Percentiles rank a stretch among this genome's conserved stretches.
Conservation (phyloP, 2,888 invertebrate species). For the Gnatocerus cornutus region DNA sequence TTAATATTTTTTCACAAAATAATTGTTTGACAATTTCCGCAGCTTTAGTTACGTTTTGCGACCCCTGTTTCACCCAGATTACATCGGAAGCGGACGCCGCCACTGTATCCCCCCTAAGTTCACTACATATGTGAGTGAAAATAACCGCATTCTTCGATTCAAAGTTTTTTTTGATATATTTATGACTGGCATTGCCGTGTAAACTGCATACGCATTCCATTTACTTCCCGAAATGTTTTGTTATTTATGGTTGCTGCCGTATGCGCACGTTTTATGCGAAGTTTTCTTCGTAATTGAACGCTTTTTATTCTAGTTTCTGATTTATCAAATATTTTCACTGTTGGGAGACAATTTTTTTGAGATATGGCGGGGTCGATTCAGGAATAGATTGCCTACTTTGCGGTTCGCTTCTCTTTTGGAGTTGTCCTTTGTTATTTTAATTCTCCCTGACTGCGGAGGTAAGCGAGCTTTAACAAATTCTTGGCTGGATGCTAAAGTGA, state of each 20-base stretch:
- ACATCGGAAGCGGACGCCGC: conserved; percentile 34
- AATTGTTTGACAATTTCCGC: conserved; percentile 26
- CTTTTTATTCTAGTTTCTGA: too few species aligned
- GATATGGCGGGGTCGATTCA: conserved; percentile 56
- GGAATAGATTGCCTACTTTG: conserved; percentile 64
- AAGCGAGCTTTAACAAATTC: conserved; percentile 50
- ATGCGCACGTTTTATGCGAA: conserved; percentile 62
- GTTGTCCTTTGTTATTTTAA: conserved; percentile 57
- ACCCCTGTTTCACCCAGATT: conserved; percentile 13
- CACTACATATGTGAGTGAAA: conserved; percentile 62
- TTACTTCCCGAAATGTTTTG: conserved; percentile 62
- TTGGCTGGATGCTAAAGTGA: conserved; percentile 45
- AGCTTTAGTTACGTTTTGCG: conserved; percentile 1
- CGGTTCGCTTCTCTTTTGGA: conserved; percentile 63
- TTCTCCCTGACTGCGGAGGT: conserved; percentile 52
- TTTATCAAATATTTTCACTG: not conserved
- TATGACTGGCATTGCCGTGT: conserved; percentile 61
- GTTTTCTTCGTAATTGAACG: conserved; percentile 55
- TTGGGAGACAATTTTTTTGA: conserved; percentile 23
- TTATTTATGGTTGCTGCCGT: conserved; percentile 64
- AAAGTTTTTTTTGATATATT: conserved; percentile 63
- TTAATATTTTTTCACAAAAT: conserved; percentile 21
- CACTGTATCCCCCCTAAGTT: conserved; percentile 36
- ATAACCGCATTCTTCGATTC: conserved; percentile 64
- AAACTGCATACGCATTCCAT: conserved; percentile 63